Percentiles rank a stretch among this genome's conserved stretches.
Conservation (phyloP, 2,113 vertebrate species). For the Centropus unirufus region DNA sequence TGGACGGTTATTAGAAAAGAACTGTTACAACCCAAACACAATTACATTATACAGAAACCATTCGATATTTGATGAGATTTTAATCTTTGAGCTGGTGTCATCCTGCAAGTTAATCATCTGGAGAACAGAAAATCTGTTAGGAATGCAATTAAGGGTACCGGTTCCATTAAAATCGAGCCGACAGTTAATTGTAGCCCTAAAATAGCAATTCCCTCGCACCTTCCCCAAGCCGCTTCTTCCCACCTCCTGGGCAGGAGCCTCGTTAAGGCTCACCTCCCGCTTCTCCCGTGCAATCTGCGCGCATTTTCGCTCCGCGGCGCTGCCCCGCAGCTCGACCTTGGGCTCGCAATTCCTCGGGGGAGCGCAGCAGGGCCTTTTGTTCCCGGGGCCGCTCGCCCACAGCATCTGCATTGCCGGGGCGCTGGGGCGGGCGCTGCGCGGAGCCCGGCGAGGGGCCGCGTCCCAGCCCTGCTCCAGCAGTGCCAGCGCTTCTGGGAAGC, state of each 20-base stretch:
- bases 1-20: slow-evolving; percentile 1
- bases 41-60: slow-evolving; percentile 27
- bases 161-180: slow-evolving; percentile 24
- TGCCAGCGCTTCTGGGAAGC: not conserved
- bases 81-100: slow-evolving; percentile 36
- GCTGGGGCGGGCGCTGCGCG: too few relatives aligned
- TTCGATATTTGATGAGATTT: slow-evolving; percentile 51
- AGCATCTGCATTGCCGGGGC: slow-evolving; percentile 64
- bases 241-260: not conserved
- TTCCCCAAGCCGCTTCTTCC: not conserved
- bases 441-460: too few relatives aligned
- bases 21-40: slow-evolving; percentile 47
- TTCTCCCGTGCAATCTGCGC: not conserved
- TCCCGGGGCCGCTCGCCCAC: slow-evolving; percentile 48
- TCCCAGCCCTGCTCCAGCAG: not conserved
- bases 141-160: slow-evolving; percentile 44
- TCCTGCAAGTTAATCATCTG: slow-evolving; percentile 51
- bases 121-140: slow-evolving; percentile 48
- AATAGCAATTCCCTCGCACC: slow-evolving; percentile 53
- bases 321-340: slow-evolving; percentile 73
- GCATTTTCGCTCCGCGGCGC: not conserved
- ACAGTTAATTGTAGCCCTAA: slow-evolving; percentile 31
- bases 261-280: slow-evolving; percentile 16
- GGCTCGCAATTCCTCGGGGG: slow-evolving; percentile 33
- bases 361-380: slow-evolving; percentile 55